These are phyloP conservation scores for Campopleginae sp. DNA, from an alignment of 2,888 invertebrate species.

Conservation along the genomic window DNA sequence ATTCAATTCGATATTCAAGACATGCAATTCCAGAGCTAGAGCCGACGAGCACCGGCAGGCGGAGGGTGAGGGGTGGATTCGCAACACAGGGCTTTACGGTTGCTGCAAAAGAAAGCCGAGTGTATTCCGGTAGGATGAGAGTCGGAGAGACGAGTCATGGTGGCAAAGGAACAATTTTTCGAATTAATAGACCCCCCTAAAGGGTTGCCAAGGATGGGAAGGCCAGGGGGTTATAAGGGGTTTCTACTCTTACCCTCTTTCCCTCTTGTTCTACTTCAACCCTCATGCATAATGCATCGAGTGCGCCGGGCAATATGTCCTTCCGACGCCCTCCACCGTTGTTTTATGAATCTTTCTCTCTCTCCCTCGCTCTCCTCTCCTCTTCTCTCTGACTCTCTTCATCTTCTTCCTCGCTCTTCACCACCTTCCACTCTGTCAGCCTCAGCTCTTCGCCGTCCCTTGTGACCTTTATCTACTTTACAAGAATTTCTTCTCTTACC, in stretches of 20 bases:
- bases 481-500: slow-evolving; percentile 43
- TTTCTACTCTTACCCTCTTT: slow-evolving; percentile 62
- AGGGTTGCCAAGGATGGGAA: slow-evolving; percentile 35
- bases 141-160: slow-evolving; percentile 14
- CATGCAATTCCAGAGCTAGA: not conserved
- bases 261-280: slow-evolving; percentile 52
- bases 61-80: not conserved
- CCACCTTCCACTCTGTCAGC: slow-evolving; percentile 37
- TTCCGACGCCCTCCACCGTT: slow-evolving; percentile 72
- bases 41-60: not conserved
- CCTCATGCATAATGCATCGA: slow-evolving; percentile 82
- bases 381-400: slow-evolving; percentile 56
- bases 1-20: slow-evolving; percentile 60
- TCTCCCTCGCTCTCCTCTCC: slow-evolving; percentile 59
- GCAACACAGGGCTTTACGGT: slow-evolving; percentile 27
- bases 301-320: slow-evolving; percentile 81
- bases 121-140: slow-evolving; percentile 11
- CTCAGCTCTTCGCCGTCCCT: slow-evolving; percentile 34
- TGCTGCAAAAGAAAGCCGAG: slow-evolving; percentile 25
- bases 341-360: slow-evolving; percentile 80
- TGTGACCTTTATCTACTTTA: slow-evolving; percentile 41
- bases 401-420: slow-evolving; percentile 23
- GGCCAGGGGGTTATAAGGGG: slow-evolving; percentile 49
- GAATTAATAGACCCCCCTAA: slow-evolving; percentile 78
- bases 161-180: slow-evolving; percentile 75